Evolutionary conservation across 2,888 invertebrate genomes (phyloP).

Genomic region (Eupsilia transversa): DNA sequence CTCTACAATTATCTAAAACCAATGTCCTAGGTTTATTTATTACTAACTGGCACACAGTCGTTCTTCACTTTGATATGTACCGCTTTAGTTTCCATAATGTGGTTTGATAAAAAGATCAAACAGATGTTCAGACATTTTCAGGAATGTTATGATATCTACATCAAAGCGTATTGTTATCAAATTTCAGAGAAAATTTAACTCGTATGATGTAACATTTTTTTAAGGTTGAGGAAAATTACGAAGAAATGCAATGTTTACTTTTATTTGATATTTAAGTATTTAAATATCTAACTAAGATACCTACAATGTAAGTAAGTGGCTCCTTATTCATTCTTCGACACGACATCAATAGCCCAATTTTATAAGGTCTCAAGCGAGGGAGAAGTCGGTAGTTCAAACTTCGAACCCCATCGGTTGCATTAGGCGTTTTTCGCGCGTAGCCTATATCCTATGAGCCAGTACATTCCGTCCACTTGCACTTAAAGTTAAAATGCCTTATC

Average conservation of each 20-base stretch:
- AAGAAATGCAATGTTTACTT: background rate
- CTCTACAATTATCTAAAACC: background rate
- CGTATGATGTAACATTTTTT: background rate
- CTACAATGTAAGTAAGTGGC: background rate
- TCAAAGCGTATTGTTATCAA: conserved; percentile 16
- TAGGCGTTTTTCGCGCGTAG: background rate
- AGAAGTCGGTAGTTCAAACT: background rate
- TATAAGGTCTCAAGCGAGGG: background rate
- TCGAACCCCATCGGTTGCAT: background rate
- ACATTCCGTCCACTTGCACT: conserved; percentile 6
- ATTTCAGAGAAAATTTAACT: background rate
- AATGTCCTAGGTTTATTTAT: background rate
- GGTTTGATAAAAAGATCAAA: conserved; percentile 25
- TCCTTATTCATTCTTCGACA: background rate
- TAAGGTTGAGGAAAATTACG: background rate
- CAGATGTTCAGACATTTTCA: background rate
- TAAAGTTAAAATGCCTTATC: conserved; percentile 10
- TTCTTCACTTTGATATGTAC: conserved; percentile 8
- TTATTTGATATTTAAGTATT: background rate
- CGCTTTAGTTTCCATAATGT: background rate
- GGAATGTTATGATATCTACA: background rate
- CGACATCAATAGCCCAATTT: background rate
- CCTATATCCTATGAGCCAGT: background rate
- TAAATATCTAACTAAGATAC: background rate
- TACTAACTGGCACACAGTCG: background rate